Evolutionary conservation across 1,140 invertebrate species (phyloP), one percentile per base, ranked within the genome.

Genomic region (Saccostrea glomerata): DNA sequence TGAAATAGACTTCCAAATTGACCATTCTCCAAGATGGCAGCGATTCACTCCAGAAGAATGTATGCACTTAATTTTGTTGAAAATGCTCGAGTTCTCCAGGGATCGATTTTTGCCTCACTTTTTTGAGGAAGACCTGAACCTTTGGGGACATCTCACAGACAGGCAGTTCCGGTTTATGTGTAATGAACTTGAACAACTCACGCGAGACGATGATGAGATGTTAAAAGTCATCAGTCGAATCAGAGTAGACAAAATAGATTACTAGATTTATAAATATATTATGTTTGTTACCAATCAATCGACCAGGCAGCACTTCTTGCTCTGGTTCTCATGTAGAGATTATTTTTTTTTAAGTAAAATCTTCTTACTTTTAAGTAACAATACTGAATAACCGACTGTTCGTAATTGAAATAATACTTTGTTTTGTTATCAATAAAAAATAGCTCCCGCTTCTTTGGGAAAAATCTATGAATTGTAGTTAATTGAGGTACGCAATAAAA

Each of bases 21-120:
- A 93, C 82, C 86, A 90, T 63, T 91, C 92, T 3, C 92, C 92
- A 13, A 84, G 92, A 13, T 93, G 92, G 92, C 92, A 93, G 63
- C 73, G 92, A 25, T 84, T 89, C 23, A 87, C 91, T 2, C 77
- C 91, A 47, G 92, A 93, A 54, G 85, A 90, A 36, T 92, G 92
- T 82, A 85, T 93, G 70, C 88, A 88, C 5, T 89, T 90, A 17
- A 77, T 93, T 12, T 89, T 93, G 15, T 84, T 88, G n/a, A 89
- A 90, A 56, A 87, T 93, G 20, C 85, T 91, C 30, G 89, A 91
- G 40, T 92, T 90, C 58, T 88, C 89, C 9, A 86, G 89, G 47
- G 82, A 86, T 15, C 77, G 77, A 66, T 86, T 73, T 6, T 86
- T 93, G 36, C 92, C 92, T 3, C 91, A 93, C 85, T 93, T 93